Conservation (phyloP, 1,140 invertebrate species). For the Anastatus disparis region DNA sequence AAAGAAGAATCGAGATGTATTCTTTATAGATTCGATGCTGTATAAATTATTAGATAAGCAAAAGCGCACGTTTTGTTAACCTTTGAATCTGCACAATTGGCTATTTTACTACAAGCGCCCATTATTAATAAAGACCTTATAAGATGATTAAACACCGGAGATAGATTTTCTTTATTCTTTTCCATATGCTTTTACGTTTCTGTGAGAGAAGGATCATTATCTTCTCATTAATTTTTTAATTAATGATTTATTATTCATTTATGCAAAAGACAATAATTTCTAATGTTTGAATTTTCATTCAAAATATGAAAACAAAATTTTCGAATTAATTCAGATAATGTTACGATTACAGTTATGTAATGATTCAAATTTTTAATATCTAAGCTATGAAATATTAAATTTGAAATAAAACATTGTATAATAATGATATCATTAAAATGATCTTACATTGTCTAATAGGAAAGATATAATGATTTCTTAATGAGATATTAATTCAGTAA, state of each 20-base stretch:
- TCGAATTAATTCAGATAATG: too few species aligned
- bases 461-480: too few species aligned
- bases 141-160: background rate
- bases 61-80: background rate
- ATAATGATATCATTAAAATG: too few species aligned
- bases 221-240: background rate
- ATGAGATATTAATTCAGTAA: slow-evolving; percentile 3
- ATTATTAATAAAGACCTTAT: background rate
- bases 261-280: too few species aligned
- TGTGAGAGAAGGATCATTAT: background rate
- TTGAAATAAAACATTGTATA: too few species aligned
- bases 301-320: too few species aligned
- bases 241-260: background rate
- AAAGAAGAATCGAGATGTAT: background rate
- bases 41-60: slow-evolving; percentile 10
- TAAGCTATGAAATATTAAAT: too few species aligned
- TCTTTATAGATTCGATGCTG: background rate
- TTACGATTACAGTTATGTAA: too few species aligned
- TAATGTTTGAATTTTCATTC: too few species aligned
- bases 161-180: background rate
- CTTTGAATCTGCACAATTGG: slow-evolving; percentile 10
- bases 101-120: background rate
- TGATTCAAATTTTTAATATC: too few species aligned
- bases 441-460: too few species aligned
- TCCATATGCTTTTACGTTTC: background rate